Conservation (phyloP, 2,888 invertebrate species). For the Campoplex nolae region DNA sequence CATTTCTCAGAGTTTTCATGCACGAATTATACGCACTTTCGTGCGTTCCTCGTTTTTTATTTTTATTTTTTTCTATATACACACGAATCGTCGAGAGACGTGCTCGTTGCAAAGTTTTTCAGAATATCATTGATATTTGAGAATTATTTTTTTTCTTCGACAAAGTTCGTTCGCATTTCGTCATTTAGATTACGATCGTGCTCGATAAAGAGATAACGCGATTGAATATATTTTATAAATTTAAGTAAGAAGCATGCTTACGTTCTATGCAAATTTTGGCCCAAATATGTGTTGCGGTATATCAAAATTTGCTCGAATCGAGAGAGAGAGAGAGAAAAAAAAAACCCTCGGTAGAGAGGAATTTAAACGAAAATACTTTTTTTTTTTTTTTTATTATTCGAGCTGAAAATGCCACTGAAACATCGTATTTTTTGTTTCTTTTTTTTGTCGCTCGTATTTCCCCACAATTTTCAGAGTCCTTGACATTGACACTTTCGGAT, state of each 20-base stretch:
- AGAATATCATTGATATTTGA: no score
- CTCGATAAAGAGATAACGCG: not conserved
- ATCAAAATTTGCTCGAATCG: not conserved
- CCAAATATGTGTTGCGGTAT: not conserved
- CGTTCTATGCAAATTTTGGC: conserved; percentile 4
- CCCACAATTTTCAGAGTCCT: not conserved
- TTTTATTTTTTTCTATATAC: not conserved
- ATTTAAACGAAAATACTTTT: not conserved
- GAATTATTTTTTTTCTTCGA: not conserved
- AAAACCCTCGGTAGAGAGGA: not conserved
- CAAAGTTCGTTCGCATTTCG: not conserved
- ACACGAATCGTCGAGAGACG: not conserved
- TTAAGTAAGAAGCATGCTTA: not conserved
- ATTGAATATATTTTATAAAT: not conserved
- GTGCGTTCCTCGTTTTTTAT: not conserved
- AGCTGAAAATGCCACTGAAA: not conserved
- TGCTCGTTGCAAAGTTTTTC: not conserved
- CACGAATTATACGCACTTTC: not conserved
- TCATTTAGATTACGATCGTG: not conserved
- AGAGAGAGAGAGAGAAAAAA: not conserved
- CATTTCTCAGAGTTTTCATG: not conserved
- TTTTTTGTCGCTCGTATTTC: not conserved
- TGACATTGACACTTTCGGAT: conserved; percentile 5
- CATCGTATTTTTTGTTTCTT: not conserved
- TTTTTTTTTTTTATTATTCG: not conserved